Evolutionary conservation across 1,140 invertebrate genomes (phyloP), one percentile per base, ranked within the genome.

Genomic region (Cyclargus thomasi): DNA sequence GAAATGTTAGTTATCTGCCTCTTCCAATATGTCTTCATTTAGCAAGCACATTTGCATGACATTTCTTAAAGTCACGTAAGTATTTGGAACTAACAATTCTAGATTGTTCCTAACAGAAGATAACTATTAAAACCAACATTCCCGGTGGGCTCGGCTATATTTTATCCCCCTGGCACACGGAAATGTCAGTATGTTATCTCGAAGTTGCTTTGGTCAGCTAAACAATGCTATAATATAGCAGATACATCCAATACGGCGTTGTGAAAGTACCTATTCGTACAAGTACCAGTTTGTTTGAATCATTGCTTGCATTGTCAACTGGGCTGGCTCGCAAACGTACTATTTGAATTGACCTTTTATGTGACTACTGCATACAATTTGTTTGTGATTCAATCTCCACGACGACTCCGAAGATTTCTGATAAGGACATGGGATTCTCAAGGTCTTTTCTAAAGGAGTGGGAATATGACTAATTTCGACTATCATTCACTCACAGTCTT

Each of bases 281-380:
- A 20, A 59, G 21, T 21, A 59, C 53, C 53, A 55, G 53, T 55
- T 55, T 47, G 39, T 47, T 55, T 55, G 53, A 7, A 18, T 59
- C 18, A 59, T 59, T 59, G 55, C 55, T 18, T 59, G 55, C 55
- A 20, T 20, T 59, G 55, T 59, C 20, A 21, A 59, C 55, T 47
- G 39, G 39, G 39, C 39, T 47, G 0, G 39, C 39, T 47, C 10
- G 39, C 8, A 47, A 47, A 47, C 39, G 8, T 47, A 47, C 39
- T 8, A 29, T 29, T 29, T 29, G 39, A 47, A 47, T 47, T 47
- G 14, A 47, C 39, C 39, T 47, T 47, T 47, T 11, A 47, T 47
- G 10, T 47, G 39, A 47, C 11, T 47, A 47, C 39, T 47, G 14
- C 14, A 47, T 47, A 16, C 39, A 47, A 47, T 47, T 47, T 47